A percentile compares a stretch with the other conserved stretches of the same genome.
Evolutionary conservation across 2,113 vertebrate species (phyloP).

Genomic region (Antechinus flavipes): DNA sequence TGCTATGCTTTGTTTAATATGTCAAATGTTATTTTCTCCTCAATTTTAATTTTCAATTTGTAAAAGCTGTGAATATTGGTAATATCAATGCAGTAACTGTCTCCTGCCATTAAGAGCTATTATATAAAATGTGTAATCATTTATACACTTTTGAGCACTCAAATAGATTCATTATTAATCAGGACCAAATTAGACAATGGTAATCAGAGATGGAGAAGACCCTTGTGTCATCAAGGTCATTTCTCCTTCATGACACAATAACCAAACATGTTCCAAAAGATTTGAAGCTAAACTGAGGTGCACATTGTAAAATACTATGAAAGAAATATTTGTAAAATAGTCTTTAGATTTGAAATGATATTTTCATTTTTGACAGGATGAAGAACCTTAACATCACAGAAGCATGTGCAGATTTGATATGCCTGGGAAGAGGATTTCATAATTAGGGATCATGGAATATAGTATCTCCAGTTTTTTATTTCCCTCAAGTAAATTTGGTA

Average conservation of each 20-base stretch:
- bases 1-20: neutral
- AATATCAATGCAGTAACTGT: neutral
- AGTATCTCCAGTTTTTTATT: neutral
- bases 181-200: constrained; percentile 30
- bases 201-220: constrained; percentile 13
- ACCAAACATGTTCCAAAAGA: neutral
- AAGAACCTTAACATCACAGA: neutral
- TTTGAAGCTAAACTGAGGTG: neutral
- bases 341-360: neutral
- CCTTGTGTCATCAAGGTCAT: constrained; percentile 16
- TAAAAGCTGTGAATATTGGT: neutral
- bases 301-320: neutral
- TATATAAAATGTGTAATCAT: constrained; percentile 24
- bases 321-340: neutral
- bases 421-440: neutral
- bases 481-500: neutral
- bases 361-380: neutral
- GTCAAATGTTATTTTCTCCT: neutral
- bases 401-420: accelerated
- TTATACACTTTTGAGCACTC: neutral
- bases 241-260: neutral
- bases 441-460: neutral
- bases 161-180: constrained; percentile 50
- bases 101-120: constrained; percentile 18
- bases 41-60: neutral